A percentile compares a stretch with the other conserved stretches of the same genome.
phyloP scores from a whole-genome alignment of 1,140 invertebrate species.

The Ceratina calcarata region DNA sequence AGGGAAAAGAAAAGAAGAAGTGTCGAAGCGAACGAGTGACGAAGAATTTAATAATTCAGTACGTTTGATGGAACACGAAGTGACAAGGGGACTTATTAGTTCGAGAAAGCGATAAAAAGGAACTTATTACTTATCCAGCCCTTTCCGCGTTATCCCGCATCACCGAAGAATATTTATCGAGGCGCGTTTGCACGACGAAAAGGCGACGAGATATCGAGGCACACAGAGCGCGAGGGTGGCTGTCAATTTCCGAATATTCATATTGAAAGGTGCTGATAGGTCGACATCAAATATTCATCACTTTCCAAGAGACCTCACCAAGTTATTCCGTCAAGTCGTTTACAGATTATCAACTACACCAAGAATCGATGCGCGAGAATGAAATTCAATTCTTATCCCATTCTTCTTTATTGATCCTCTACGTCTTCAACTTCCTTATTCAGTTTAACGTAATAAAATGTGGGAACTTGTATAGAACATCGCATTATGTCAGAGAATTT shows the following conservation, averaged over 20 bases:
- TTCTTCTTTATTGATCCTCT: too few species aligned
- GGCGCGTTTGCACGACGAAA: constrained; percentile 29
- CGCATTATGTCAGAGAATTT: too few species aligned
- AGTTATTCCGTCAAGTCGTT: constrained; percentile 61
- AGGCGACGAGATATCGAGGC: constrained; percentile 22
- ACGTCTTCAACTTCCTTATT: too few species aligned
- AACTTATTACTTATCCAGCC: constrained; percentile 78
- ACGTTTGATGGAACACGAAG: constrained; percentile 68
- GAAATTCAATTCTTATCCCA: constrained; percentile 32
- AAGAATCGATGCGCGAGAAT: constrained; percentile 43
- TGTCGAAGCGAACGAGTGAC: neutral
- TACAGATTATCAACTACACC: constrained; percentile 60
- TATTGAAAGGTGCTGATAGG: constrained; percentile 77
- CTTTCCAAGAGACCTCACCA: constrained; percentile 50
- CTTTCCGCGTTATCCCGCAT: constrained; percentile 40
- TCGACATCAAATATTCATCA: constrained; percentile 74
- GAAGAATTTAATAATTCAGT: constrained; percentile 76
- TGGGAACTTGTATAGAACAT: too few species aligned
- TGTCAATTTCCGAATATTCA: constrained; percentile 65
- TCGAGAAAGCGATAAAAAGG: constrained; percentile 75
- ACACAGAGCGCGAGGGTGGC: constrained; percentile 23
- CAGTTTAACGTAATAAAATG: too few species aligned
- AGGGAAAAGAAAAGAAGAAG: neutral
- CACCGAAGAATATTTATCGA: constrained; percentile 56
- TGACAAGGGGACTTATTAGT: constrained; percentile 75